Evolutionary conservation across 23 tunicate species (phyloP), one percentile per base, ranked within the genome.

Genomic region (Trididemnum clinides): DNA sequence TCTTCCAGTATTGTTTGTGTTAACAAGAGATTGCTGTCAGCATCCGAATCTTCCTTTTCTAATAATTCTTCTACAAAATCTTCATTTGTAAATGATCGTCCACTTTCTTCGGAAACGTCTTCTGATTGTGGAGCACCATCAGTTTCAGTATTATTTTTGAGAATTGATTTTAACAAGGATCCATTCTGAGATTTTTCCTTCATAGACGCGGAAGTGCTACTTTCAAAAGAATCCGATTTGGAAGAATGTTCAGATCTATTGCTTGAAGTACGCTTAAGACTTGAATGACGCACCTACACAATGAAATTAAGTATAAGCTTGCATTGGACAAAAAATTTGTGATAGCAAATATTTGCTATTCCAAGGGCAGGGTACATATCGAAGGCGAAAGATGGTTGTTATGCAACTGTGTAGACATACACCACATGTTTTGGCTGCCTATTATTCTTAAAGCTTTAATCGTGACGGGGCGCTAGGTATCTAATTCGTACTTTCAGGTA

Each of bases 1-100:
- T 84, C 95, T 72, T 90, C 95, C 26, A 38, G 64, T 28, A 90
- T 90, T 5, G 95, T 84, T 54, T 85, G 86, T 58, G 89, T 72
- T 6, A 90, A 38, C 34, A 90, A 50, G 1, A 85, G 74, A 34
- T 64, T 57, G 22, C 6, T 51, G 4, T 26, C 32, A 51, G 7
- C 66, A 31, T 5, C 25, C 1, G 6, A 50, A 80, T 66, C 80
- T 84, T 10, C 34, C 19, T 25, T 51, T 28, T 33, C 1, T 34
- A 27, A 12, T 39, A 51, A 65, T 25, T 78, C 83, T 12, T 4
- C 30, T 4, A 51, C 38, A 27, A 78, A 78, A 51, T 78, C 66
- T 2, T 78, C 83, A 51, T 78, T 54, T 15, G 66, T 78, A 51
- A 78, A 78, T 12, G 80, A 72, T 51, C 82, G 59, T 85, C 88